These are phyloP conservation scores for Sinelater perroti DNA, from an alignment of 2,888 invertebrate species.

Conservation along the genomic window DNA sequence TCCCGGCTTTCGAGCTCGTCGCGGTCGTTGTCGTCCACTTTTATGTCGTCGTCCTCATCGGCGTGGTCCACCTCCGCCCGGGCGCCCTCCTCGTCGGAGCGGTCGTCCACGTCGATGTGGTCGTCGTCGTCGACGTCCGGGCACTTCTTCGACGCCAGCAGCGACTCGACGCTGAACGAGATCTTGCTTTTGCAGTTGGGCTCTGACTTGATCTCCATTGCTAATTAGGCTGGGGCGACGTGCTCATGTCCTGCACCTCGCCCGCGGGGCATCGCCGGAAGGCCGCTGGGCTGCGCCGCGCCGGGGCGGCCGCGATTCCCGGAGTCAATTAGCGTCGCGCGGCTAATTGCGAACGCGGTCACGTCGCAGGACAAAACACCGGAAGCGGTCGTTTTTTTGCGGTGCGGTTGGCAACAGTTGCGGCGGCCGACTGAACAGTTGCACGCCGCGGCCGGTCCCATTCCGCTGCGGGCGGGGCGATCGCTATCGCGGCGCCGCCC, in stretches of 20 bases:
- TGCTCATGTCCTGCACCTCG: too few species aligned
- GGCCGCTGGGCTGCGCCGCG: too few species aligned
- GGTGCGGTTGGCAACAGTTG: constrained; percentile 42
- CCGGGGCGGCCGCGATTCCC: too few species aligned
- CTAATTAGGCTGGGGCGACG: too few species aligned
- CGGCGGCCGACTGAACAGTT: constrained; percentile 42
- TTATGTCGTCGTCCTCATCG: constrained; percentile 59
- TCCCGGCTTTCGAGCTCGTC: constrained; percentile 59
- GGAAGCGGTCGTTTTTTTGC: constrained; percentile 42
- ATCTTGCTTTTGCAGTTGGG: constrained; percentile 69
- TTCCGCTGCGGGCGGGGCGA: constrained; percentile 46
- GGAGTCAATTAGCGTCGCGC: constrained; percentile 38
- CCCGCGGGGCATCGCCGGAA: too few species aligned
- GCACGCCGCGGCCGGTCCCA: constrained; percentile 41
- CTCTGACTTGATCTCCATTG: constrained; percentile 53
- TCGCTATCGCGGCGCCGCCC: constrained; percentile 42
- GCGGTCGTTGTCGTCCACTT: constrained; percentile 52
- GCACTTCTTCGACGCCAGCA: constrained; percentile 60
- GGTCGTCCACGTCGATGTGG: constrained; percentile 59
- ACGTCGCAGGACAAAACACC: constrained; percentile 40
- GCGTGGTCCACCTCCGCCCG: constrained; percentile 53
- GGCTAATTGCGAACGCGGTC: constrained; percentile 39
- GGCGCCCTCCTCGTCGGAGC: constrained; percentile 62
- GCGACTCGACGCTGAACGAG: constrained; percentile 77
- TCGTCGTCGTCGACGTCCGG: constrained; percentile 41